Percentiles rank a stretch among this genome's conserved stretches.
Conservation (phyloP, 2,797 vertebrate genomes). For the Eospalax fontanierii region DNA sequence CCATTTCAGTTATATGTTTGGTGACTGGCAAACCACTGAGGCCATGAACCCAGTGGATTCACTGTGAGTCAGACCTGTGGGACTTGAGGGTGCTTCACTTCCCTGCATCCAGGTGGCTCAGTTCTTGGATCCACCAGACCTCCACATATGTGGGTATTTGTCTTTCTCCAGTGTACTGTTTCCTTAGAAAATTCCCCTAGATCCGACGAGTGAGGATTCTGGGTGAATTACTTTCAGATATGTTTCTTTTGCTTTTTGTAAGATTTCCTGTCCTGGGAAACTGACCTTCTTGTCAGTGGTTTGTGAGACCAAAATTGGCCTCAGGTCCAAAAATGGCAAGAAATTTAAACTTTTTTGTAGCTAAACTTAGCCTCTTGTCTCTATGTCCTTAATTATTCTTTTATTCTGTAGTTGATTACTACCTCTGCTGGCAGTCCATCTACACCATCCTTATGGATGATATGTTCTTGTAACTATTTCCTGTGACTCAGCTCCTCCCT, state of each 20-base stretch:
- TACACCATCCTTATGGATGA: background rate
- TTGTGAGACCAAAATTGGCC: background rate
- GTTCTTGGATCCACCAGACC: background rate
- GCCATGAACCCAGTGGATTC: background rate
- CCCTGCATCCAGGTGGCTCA: background rate
- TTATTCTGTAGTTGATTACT: background rate
- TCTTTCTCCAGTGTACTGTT: background rate
- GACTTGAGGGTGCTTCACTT: background rate
- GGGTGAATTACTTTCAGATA: background rate
- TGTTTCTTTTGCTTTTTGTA: background rate
- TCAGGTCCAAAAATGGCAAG: background rate
- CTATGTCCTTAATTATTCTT: background rate
- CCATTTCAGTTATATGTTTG: background rate
- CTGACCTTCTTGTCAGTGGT: background rate
- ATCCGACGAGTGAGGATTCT: background rate
- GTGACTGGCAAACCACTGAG: background rate
- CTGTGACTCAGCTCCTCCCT: background rate
- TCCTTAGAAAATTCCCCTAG: background rate
- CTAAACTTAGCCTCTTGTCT: background rate
- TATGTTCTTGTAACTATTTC: too few species aligned
- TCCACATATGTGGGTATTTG: background rate
- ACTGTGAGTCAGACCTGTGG: background rate
- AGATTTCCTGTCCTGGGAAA: background rate
- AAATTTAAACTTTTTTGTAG: background rate
- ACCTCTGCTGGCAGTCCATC: background rate